Conservation (phyloP, 2,888 invertebrate genomes). For the Drosophila testacea region DNA sequence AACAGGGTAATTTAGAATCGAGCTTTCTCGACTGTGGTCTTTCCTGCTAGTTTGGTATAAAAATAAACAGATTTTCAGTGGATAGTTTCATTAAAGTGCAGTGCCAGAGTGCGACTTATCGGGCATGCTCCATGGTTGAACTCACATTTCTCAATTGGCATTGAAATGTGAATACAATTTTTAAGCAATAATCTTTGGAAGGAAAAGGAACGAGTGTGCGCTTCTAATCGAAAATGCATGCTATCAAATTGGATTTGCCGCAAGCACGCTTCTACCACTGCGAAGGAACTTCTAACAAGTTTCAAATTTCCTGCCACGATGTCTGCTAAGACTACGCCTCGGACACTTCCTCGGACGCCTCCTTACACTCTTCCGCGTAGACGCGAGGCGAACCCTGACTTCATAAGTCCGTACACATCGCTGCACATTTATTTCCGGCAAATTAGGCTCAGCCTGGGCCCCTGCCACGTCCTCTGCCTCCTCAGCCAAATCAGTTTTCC, state of each 20-base stretch:
- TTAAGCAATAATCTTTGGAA: conserved; percentile 24
- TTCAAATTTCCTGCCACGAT: conserved; percentile 71
- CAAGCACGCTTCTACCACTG: conserved; percentile 41
- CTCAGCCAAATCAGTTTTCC: conserved; percentile 36
- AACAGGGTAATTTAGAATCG: no score
- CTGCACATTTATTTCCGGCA: conserved; percentile 80
- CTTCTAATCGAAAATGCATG: conserved; percentile 53
- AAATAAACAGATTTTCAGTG: conserved; percentile 11
- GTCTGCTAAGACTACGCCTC: conserved; percentile 4
- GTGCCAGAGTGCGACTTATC: not conserved
- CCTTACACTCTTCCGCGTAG: conserved; percentile 11
- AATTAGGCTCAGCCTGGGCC: conserved; percentile 64
- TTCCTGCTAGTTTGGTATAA: no score
- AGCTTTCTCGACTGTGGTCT: no score
- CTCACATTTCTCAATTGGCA: conserved; percentile 26
- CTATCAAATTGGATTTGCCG: conserved; percentile 61
- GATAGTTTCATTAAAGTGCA: conserved; percentile 17
- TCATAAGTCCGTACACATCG: conserved; percentile 69
- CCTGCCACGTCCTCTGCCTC: not conserved
- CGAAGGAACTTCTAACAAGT: conserved; percentile 61
- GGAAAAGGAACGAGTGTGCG: not conserved
- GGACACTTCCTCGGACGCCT: not conserved
- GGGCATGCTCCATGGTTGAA: conserved; percentile 3
- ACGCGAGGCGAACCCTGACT: conserved; percentile 56
- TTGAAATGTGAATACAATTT: conserved; percentile 39